phyloP scores from a whole-genome alignment of 1,140 invertebrate genomes.

The Anoplolepis gracilipes region DNA sequence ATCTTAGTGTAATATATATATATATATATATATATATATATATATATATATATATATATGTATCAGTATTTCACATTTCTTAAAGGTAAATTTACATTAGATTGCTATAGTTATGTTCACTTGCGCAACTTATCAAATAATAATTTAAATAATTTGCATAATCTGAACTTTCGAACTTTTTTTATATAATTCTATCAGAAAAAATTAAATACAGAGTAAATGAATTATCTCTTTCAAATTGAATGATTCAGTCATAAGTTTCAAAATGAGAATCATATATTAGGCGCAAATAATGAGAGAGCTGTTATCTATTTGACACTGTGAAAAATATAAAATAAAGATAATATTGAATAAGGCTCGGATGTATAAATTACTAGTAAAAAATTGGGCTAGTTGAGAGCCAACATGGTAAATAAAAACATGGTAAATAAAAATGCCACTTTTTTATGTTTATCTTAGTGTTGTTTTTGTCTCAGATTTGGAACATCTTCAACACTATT shows the following conservation, averaged over 20 bases:
- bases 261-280: slow-evolving; percentile 6
- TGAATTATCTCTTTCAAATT: slow-evolving; percentile 38
- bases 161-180: slow-evolving; percentile 69
- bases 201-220: slow-evolving; percentile 47
- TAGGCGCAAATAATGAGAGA: slow-evolving; percentile 2
- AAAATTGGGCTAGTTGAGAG: too few species aligned
- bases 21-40: too few species aligned
- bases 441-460: too few species aligned
- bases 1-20: slow-evolving; percentile 34
- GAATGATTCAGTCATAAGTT: slow-evolving; percentile 69
- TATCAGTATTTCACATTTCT: slow-evolving; percentile 63
- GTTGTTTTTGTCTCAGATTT: too few species aligned
- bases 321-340: neutral
- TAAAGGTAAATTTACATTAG: slow-evolving; percentile 61
- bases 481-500: too few species aligned
- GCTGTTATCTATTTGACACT: neutral
- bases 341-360: too few species aligned
- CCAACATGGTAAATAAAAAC: too few species aligned
- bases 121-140: slow-evolving; percentile 57
- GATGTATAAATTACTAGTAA: too few species aligned
- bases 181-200: slow-evolving; percentile 57
- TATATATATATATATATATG: too few species aligned
- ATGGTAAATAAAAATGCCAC: too few species aligned
- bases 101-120: slow-evolving; percentile 57
- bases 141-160: slow-evolving; percentile 41